Evolutionary conservation across 2,888 invertebrate genomes (phyloP), one percentile per base, ranked within the genome.

Genomic region (Melanostoma mellinum): DNA sequence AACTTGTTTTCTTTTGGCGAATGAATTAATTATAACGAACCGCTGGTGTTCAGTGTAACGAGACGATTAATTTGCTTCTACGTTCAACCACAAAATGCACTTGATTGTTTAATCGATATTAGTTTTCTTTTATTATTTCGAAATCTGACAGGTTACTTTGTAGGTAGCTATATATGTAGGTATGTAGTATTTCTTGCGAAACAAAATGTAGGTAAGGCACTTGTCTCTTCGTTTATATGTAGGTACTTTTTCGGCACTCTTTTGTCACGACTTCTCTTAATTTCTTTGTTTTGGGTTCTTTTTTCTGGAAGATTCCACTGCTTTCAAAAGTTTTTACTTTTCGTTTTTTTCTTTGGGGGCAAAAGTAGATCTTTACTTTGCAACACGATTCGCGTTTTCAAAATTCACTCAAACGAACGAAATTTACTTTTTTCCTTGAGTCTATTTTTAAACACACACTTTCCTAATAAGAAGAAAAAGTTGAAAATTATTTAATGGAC

Each of bases 141-240:
- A 20, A 20, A 20, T 20, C 20, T 20, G 20, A 1, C 1, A 20
- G 20, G 20, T 20, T 20, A 20, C 20, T 20, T 20, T 20, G 20
- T 20, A 20, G 1, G 20, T 20, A 20, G 20, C 20, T 20, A 20
- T 0, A 1, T 20, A 20, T 0, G 20, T 20, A 20, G 20, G 1
- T 20, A 20, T 20, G 20, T 20, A 20, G 20, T 20, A 20, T 20
- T 20, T 77, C 44, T 71, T 77, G 52, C n/a, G 10, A 48, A 46
- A 38, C 1, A 20, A 50, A 58, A 36, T 50, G 53, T 65, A 74
- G 20, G 20, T 69, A 84, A 84, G 78, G 79, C 84, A 84, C 84
- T 71, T 38, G 56, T 69, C 78, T 74, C 68, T 69, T 42, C 40
- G 56, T 9, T 65, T 58, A 35, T 20, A 20, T 20, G 20, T 20